Evolutionary conservation across 2,888 invertebrate genomes (phyloP), one percentile per base, ranked within the genome.

Genomic region (Erebia palarica): DNA sequence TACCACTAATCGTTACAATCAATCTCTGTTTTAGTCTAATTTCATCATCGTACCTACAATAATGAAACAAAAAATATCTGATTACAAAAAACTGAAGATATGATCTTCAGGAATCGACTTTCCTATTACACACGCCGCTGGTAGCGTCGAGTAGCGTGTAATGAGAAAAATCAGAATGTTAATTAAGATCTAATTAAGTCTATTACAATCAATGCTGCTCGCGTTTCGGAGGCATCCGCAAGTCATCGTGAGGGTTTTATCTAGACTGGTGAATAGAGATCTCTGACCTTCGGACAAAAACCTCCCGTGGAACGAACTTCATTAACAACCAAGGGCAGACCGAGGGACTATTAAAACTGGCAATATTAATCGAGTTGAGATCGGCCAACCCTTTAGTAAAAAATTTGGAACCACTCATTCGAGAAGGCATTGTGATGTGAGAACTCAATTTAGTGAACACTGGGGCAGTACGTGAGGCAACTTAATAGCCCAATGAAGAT

Each of bases 141-240:
- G 91, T 91, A 91, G 92, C 90, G 82, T 82, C 80, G 90, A 89
- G 89, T 85, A 91, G 89, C 92, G 91, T 92, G 92, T 92, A 93
- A 93, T 93, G 90, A 92, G 92, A 93, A 76, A 73, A 92, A 91
- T 88, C 89, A 88, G 89, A 92, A 92, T 91, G 91, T 91, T 93
- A 92, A 93, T 92, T 92, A 92, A 91, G 92, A 91, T 91, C 91
- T 91, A 93, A 93, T 93, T 91, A 92, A 91, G 84, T 92, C 89
- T 92, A 93, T 92, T 93, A 92, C 92, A 93, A 92, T 92, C 92
- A 92, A 92, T 90, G 91, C 88, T 90, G 90, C 89, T 87, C 86
- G 90, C 90, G 88, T 89, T 89, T 86, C 87, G 87, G 86, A 86
- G 86, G 88, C 89, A 87, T 88, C 84, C 85, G 92, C 92, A 92